These are phyloP conservation scores for Phaetusa simplex DNA, from an alignment of 2,113 vertebrate species.

Conservation along the genomic window DNA sequence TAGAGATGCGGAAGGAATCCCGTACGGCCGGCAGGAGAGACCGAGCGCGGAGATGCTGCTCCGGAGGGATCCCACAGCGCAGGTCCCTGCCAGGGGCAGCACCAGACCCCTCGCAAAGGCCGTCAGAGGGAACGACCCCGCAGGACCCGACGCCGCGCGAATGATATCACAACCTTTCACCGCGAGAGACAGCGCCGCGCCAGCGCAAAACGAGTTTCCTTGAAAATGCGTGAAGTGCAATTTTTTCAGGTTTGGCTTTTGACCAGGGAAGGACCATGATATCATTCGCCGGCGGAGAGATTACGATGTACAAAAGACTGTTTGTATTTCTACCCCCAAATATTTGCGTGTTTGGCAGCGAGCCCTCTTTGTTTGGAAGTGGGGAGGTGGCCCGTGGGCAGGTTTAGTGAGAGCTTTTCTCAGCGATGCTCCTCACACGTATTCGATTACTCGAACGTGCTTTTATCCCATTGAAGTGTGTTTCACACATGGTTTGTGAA, in stretches of 20 bases:
- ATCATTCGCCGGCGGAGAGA: conserved; percentile 61
- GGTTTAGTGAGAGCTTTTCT: not conserved
- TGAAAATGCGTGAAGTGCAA: not conserved
- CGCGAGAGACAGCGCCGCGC: not conserved
- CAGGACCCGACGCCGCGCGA: not conserved
- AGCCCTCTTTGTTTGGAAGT: not conserved
- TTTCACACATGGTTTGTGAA: not conserved
- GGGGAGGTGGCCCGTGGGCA: not conserved
- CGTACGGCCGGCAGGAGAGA: conserved; percentile 42
- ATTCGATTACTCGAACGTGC: not conserved
- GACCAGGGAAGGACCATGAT: conserved; percentile 31
- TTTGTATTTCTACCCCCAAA: conserved; percentile 45
- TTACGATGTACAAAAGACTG: conserved; percentile 45
- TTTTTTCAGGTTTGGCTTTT: not conserved
- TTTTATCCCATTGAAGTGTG: not conserved
- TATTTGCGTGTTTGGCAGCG: not conserved
- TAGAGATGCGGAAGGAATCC: conserved; percentile 16
- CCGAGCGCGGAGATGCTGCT: too few relatives aligned
- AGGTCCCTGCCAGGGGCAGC: not conserved
- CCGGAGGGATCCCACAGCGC: too few relatives aligned
- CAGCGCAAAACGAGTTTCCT: not conserved
- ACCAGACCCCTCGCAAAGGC: not conserved
- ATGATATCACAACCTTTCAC: conserved; percentile 37
- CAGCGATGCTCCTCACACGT: not conserved
- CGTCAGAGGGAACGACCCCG: not conserved